Conservation (phyloP, 2,888 invertebrate genomes). For the Meta bourneti region DNA sequence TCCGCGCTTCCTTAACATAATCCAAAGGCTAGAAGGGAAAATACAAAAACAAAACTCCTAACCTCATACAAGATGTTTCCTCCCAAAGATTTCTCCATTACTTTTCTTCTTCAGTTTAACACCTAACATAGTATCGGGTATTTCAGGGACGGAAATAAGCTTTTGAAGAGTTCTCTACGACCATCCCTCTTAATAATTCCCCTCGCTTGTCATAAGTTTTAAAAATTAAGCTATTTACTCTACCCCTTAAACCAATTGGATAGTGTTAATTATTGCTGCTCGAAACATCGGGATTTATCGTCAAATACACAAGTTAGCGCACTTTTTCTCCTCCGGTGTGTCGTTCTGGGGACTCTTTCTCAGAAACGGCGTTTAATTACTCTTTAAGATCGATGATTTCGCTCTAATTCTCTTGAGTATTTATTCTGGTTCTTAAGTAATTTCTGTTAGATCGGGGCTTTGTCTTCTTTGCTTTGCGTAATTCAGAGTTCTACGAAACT, state of each 20-base stretch:
- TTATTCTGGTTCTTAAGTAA: constrained; percentile 6
- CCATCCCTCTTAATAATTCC: constrained; percentile 50
- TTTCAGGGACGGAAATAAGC: not conserved
- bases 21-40: not conserved
- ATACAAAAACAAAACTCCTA: constrained; percentile 7
- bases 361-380: constrained; percentile 38
- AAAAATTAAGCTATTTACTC: constrained; percentile 44
- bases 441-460: constrained; percentile 12
- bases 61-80: not conserved
- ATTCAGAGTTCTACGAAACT: not conserved
- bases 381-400: constrained; percentile 31
- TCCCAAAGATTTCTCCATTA: constrained; percentile 5
- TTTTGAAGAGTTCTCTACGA: constrained; percentile 6
- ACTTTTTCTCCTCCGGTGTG: constrained; percentile 24
- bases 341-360: not conserved
- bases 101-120: constrained; percentile 10
- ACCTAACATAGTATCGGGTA: constrained; percentile 11
- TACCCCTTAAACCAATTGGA: constrained; percentile 33
- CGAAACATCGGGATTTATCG: constrained; percentile 41
- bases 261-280: constrained; percentile 50
- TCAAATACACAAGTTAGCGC: not conserved
- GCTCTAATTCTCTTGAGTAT: not conserved
- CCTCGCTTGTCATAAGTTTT: constrained; percentile 39
- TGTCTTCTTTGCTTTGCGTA: constrained; percentile 13
- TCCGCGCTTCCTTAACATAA: too few species aligned